Conservation (phyloP, 2,113 vertebrate species). For the Petrocephalus zakoni region DNA sequence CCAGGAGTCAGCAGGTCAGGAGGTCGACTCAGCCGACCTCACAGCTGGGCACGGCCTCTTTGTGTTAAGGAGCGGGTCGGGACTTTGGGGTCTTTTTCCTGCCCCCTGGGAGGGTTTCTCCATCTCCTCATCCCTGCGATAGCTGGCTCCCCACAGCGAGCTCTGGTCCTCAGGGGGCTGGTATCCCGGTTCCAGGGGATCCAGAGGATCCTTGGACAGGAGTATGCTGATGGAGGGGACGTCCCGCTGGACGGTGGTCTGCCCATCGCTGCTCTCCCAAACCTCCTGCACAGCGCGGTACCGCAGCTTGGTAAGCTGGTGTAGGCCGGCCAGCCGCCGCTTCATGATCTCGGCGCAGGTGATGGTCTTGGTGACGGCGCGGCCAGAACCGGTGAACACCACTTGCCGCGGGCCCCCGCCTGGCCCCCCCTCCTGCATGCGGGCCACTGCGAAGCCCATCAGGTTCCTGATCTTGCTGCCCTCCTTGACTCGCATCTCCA, state of each 20-base stretch:
- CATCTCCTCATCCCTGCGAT: neutral
- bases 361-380: constrained; percentile 85
- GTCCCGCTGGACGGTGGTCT: constrained; percentile 70
- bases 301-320: constrained; percentile 82
- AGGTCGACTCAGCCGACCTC: neutral
- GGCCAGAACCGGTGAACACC: constrained; percentile 78
- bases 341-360: constrained; percentile 92
- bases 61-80: constrained; percentile 18
- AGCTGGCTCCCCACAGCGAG: neutral
- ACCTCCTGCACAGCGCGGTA: constrained; percentile 74
- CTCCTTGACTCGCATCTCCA: constrained; percentile 87
- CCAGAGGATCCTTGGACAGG: constrained; percentile 82
- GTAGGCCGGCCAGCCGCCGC: constrained; percentile 73
- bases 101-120: neutral
- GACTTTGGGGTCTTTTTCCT: neutral
- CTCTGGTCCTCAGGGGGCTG: constrained; percentile 61
- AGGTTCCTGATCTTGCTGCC: constrained; percentile 89
- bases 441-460: constrained; percentile 75
- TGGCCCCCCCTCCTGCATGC: constrained; percentile 58
- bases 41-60: constrained; percentile 44
- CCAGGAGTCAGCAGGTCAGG: neutral
- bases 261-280: constrained; percentile 67
- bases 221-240: constrained; percentile 83
- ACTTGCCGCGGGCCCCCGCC: constrained; percentile 65
- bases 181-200: constrained; percentile 74